Percentiles rank a stretch among this genome's conserved stretches.
These are phyloP conservation scores for Ophion slaviceki DNA, from an alignment of 2,888 invertebrate genomes.

Conservation along the genomic window DNA sequence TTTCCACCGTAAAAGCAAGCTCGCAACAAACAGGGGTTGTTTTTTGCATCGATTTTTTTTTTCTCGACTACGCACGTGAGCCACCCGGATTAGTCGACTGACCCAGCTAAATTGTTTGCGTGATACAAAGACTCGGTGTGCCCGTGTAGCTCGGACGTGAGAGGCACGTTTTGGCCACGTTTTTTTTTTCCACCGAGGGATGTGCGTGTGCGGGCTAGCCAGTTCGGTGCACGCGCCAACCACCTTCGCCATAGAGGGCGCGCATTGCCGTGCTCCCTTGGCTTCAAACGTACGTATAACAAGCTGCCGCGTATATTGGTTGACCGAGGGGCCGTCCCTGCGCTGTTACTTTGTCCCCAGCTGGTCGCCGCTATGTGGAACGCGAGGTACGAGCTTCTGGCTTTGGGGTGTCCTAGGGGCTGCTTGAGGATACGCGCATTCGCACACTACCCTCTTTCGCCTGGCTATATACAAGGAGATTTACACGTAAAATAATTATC, in stretches of 20 bases:
- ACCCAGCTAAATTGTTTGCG: constrained; percentile 27
- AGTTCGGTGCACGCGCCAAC: constrained; percentile 32
- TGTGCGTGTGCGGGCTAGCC: constrained; percentile 41
- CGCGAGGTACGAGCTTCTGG: constrained; percentile 42
- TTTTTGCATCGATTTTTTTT: constrained; percentile 42
- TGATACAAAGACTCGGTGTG: constrained; percentile 26
- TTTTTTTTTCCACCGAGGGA: constrained; percentile 27
- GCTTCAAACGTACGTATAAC: constrained; percentile 25
- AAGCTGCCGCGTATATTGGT: constrained; percentile 12
- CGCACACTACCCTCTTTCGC: not conserved
- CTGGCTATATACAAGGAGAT: not conserved
- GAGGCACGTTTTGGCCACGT: constrained; percentile 35
- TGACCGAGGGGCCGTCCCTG: constrained; percentile 34
- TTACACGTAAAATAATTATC: too few species aligned
- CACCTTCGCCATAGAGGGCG: constrained; percentile 34
- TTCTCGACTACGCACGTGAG: not conserved
- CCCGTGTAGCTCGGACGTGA: constrained; percentile 23
- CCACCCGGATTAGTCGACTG: constrained; percentile 38
- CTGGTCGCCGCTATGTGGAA: constrained; percentile 23
- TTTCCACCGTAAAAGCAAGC: not conserved
- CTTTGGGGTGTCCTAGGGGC: constrained; percentile 36
- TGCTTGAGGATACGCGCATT: constrained; percentile 30
- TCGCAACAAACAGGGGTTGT: constrained; percentile 2
- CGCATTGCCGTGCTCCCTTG: constrained; percentile 24
- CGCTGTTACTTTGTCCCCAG: constrained; percentile 54